Conservation (phyloP, 1,140 invertebrate genomes). For the Trichogramma pretiosum region DNA sequence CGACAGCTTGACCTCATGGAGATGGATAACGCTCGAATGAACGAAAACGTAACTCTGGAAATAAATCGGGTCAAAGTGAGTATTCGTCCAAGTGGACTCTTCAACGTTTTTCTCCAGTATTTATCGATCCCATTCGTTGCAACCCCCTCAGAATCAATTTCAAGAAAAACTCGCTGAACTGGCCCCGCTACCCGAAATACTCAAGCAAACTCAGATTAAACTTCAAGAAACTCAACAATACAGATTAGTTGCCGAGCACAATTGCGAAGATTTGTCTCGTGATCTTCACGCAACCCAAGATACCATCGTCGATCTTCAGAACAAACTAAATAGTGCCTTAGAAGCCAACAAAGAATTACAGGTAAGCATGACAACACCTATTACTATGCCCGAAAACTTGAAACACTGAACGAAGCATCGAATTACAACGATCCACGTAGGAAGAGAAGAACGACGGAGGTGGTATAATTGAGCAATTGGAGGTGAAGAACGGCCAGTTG, state of each 20-base stretch:
- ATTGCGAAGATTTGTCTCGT: slow-evolving; percentile 51
- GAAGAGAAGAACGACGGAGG: slow-evolving; percentile 33
- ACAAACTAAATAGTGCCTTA: too few species aligned
- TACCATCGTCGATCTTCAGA: slow-evolving; percentile 39
- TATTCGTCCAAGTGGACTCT: too few species aligned
- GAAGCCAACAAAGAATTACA: too few species aligned
- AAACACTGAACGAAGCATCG: too few species aligned
- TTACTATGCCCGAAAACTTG: too few species aligned
- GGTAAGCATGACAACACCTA: too few species aligned
- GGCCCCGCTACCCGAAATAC: slow-evolving; percentile 60
- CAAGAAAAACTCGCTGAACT: slow-evolving; percentile 68
- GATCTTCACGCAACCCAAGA: slow-evolving; percentile 51
- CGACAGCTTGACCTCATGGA: slow-evolving; percentile 64
- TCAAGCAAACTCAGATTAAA: slow-evolving; percentile 64
- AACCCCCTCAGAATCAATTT: slow-evolving; percentile 49
- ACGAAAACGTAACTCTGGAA: slow-evolving; percentile 66
- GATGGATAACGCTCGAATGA: slow-evolving; percentile 64
- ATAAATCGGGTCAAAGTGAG: slow-evolving; percentile 61
- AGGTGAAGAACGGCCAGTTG: slow-evolving; percentile 44
- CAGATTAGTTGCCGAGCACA: slow-evolving; percentile 53
- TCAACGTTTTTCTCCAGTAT: too few species aligned
- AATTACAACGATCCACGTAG: slow-evolving; percentile 6
- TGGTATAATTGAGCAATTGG: slow-evolving; percentile 43
- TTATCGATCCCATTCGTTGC: too few species aligned
- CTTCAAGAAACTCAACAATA: slow-evolving; percentile 61